Conservation (phyloP, 2,113 vertebrate genomes). For the Nerophis lumbriciformis region DNA sequence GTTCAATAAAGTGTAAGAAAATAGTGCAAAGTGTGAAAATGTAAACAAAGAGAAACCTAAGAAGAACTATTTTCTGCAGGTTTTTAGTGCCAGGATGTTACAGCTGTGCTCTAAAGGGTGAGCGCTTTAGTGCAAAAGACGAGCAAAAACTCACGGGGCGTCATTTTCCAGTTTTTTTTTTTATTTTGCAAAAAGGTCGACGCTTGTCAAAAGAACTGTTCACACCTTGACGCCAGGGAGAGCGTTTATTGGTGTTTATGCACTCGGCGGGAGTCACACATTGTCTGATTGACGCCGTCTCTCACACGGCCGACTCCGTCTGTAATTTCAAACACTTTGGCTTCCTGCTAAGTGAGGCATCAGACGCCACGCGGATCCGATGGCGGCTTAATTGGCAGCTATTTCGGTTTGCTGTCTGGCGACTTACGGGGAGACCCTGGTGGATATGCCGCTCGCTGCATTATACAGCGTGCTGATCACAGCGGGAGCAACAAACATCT, state of each 20-base stretch:
- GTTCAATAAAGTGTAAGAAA: no score
- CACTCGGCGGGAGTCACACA: slow-evolving; percentile 42
- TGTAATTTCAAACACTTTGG: slow-evolving; percentile 76
- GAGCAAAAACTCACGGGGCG: slow-evolving; percentile 24
- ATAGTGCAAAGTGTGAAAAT: no score
- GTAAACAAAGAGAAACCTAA: no score
- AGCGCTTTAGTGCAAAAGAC: slow-evolving; percentile 1
- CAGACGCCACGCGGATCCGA: slow-evolving; percentile 59
- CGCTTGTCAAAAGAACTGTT: slow-evolving; percentile 36
- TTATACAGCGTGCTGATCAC: slow-evolving; percentile 28
- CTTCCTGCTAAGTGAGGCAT: slow-evolving; percentile 66
- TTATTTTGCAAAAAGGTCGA: slow-evolving; percentile 20
- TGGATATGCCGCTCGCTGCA: slow-evolving; percentile 35
- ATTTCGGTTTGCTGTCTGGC: slow-evolving; percentile 58
- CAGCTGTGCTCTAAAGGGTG: no score
- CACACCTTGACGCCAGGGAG: slow-evolving; percentile 48
- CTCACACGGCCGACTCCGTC: slow-evolving; percentile 48
- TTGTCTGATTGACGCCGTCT: slow-evolving; percentile 17
- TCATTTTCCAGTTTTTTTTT: slow-evolving; percentile 18
- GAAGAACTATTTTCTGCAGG: no score
- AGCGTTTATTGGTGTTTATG: slow-evolving; percentile 53
- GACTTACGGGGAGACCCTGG: slow-evolving; percentile 31
- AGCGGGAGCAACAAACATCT: slow-evolving; percentile 16
- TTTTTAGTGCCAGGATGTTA: no score
- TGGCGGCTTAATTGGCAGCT: slow-evolving; percentile 76